Base-by-base conservation (phyloP, 2,888 invertebrate species). In the Smittia aterrima region DNA sequence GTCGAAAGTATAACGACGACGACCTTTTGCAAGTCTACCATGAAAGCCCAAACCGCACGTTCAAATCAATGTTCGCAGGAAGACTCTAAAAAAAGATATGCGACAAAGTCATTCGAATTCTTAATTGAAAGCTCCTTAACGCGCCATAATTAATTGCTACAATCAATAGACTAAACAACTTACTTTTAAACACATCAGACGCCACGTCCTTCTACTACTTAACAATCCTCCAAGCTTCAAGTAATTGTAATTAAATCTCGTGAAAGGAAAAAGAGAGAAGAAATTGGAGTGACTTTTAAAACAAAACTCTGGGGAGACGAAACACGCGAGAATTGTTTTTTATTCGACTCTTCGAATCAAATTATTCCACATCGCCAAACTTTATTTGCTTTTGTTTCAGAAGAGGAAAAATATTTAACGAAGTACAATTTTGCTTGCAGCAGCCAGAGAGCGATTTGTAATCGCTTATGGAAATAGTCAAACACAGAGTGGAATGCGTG, bases 101-200 rank as follows among this genome's bases (percentile, higher is more conserved):
- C 47, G 47, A 47, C 47, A 47, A 47, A 47, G 47, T 47, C 47
- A 47, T 47, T 47, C 47, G 47, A 47, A 47, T 32, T 32, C 32
- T 32, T 32, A 32, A 32, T 32, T 47, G 47, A 47, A n/a, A 47
- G 16, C 47, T 47, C 47, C 16, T 47, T 47, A 16, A n/a, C 11
- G 47, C 47, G 47, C 47, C 47, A 47, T 47, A 47, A 47, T 47
- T n/a, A 47, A 47, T 47, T n/a, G 47, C 47, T 47, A 47, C 47
- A 47, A 47, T 47, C 47, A 47, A 47, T 47, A 47, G 47, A 47
- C 16, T 47, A n/a, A 47, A 47, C 47, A 47, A 47, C 11, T 47
- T 47, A 47, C 47, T 47, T 47, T 47, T 47, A 47, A 47, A 32
- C 32, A 32, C 32, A 32, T 11, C 16, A n/a, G 11, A 13, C 47